These are phyloP conservation scores for Cirrhinus molitorella DNA, from an alignment of 2,797 vertebrate genomes.

Conservation along the genomic window DNA sequence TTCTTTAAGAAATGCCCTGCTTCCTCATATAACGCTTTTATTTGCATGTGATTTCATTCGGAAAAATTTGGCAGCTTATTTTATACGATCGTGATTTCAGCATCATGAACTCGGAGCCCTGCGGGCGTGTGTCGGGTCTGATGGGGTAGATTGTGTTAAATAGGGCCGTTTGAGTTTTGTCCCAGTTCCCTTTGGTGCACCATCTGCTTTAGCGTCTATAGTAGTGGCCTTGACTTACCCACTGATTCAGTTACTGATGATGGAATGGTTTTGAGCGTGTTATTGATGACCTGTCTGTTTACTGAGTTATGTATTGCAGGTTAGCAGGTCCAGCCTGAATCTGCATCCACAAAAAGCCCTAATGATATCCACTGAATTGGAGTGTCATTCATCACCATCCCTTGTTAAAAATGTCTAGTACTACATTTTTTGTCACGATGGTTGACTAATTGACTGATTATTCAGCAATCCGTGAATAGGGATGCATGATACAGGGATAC, in stretches of 20 bases:
- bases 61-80: not conserved
- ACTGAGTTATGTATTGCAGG: constrained; percentile 14
- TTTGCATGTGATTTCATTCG: not conserved
- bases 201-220: constrained; percentile 30
- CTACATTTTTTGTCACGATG: not conserved
- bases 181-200: constrained; percentile 9
- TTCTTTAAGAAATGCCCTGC: constrained; percentile 27
- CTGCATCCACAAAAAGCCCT: constrained; percentile 1
- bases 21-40: constrained; percentile 23
- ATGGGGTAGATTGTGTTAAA: constrained; percentile 21
- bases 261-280: constrained; percentile 3
- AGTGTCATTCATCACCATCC: not conserved
- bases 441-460: not conserved
- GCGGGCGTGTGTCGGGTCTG: not conserved
- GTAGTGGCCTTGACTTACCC: constrained; percentile 13
- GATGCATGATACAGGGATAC: not conserved
- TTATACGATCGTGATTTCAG: not conserved
- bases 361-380: not conserved
- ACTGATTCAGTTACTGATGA: constrained; percentile 1
- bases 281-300: not conserved
- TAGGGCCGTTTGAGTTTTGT: constrained; percentile 42
- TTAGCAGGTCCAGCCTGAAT: not conserved
- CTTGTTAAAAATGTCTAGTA: not conserved
- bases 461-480: not conserved
- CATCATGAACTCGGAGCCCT: not conserved